Percentiles rank a stretch among this genome's conserved stretches.
phyloP scores from a whole-genome alignment of 2,113 vertebrate species.

The Madoqua kirkii region DNA sequence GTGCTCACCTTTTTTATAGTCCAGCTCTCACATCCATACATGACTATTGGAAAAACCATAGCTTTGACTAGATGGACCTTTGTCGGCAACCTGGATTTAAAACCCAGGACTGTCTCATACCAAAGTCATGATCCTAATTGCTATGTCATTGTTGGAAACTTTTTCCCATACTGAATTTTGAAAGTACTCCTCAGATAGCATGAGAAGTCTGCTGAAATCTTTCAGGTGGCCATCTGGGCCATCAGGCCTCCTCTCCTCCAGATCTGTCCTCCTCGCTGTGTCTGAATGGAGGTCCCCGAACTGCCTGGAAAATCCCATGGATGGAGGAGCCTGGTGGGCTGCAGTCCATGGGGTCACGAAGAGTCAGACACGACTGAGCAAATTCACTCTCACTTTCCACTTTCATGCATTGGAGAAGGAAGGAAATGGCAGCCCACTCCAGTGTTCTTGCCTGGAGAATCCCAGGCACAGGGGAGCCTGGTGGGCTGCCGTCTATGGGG shows the following conservation, averaged over 20 bases:
- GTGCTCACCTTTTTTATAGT: neutral
- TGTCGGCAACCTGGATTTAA: neutral
- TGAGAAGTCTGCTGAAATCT: neutral
- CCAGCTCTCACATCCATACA: neutral
- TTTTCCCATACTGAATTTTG: neutral
- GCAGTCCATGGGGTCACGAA: too few relatives aligned
- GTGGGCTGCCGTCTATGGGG: neutral
- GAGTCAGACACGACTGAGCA: neutral
- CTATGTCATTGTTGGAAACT: neutral
- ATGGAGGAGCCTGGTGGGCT: neutral
- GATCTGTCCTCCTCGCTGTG: accelerated
- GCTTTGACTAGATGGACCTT: neutral
- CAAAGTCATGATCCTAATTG: neutral
- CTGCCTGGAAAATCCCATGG: neutral
- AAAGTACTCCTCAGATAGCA: neutral
- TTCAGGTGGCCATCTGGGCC: neutral
- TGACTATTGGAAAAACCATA: neutral
- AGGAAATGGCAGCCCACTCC: too few relatives aligned
- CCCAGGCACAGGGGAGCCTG: neutral
- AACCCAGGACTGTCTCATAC: neutral
- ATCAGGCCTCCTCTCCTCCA: too few relatives aligned
- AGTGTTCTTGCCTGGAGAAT: neutral
- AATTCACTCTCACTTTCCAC: neutral
- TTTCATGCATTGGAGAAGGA: too few relatives aligned
- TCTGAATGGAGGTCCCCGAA: neutral